Evolutionary conservation across 2,888 invertebrate species (phyloP), one percentile per base, ranked within the genome.

Genomic region (Caenorhabditis japonica): DNA sequence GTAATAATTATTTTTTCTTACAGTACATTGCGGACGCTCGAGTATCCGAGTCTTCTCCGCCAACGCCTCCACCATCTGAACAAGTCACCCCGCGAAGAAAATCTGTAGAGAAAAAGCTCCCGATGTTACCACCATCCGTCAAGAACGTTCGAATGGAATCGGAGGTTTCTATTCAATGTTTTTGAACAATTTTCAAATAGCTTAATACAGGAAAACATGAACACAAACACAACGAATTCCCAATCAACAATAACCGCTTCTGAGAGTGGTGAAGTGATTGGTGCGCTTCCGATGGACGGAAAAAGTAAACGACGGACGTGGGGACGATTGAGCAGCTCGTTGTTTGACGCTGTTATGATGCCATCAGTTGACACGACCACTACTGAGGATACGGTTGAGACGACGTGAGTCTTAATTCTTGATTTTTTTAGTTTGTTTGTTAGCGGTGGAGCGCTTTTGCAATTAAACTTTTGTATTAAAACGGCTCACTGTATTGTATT

Each of bases 341-440:
- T 68, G 25, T 74, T 74, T 25, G 68, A 74, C 36, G 52, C 56
- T 12, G 58, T 51, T 21, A 47, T 62, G 56, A 74, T 74, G 68
- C 73, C 73, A 1, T 73, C 73, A 12, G n/a, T 66, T 17, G 66
- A 73, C 33, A 73, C 73, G 8, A 72, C 72, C 2, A 72, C 72
- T 0, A 72, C 72, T 5, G 72, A 72, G 25, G 62, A 68, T 4
- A 51, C 58, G 1, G 36, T 51, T 7, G 66, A 49, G 41, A 68
- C 52, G 23, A 55, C 47, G 64, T 64, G 49, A 64, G 64, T 60
- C 33, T n/a, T n/a, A 12, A 5, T 33, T 33, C 33, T 12, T 33
- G 7, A 33, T 33, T 33, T 12, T 8, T 12, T 12, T 12, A 8
- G 33, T 5, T 33, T 38, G 12, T 4, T 15, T 15, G 38, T 38